Conservation (phyloP, 2,888 invertebrate genomes). For the Phaonia tiefii region DNA sequence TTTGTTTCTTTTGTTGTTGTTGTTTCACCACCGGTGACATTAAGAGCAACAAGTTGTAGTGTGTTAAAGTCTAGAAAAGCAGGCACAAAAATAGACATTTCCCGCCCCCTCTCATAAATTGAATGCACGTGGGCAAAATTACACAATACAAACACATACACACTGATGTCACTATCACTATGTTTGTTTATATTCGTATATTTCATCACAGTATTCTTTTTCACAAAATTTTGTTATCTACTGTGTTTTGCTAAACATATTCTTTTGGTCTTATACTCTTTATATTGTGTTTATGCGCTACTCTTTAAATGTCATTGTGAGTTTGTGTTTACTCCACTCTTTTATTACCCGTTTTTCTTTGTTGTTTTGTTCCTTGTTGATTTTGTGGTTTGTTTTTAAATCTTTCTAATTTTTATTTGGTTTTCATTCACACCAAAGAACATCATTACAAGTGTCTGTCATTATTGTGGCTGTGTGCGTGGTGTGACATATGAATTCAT, state of each 20-base stretch:
- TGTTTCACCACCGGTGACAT: constrained; percentile 34
- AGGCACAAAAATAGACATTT: too few species aligned
- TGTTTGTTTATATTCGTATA: constrained; percentile 43
- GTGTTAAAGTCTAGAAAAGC: background rate
- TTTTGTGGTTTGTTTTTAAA: constrained; percentile 20
- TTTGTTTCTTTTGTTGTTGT: constrained; percentile 7
- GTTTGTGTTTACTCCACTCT: too few species aligned
- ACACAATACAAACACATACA: background rate
- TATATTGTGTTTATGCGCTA: background rate
- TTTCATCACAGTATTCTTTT: constrained; percentile 2
- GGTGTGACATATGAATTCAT: constrained; percentile 4
- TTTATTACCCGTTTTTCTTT: constrained; percentile 14
- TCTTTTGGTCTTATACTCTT: background rate
- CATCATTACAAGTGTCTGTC: constrained; percentile 20
- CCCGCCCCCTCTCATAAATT: background rate
- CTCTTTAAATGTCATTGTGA: constrained; percentile 37
- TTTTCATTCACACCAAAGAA: constrained; percentile 25
- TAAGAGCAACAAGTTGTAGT: constrained; percentile 54
- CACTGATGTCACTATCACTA: constrained; percentile 38
- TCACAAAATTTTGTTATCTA: background rate
- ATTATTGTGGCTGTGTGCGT: background rate
- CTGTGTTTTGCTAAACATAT: constrained; percentile 56
- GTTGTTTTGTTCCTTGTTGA: constrained; percentile 6
- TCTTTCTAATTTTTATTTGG: constrained; percentile 15
- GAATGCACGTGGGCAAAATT: constrained; percentile 12